Evolutionary conservation across 2,797 vertebrate genomes (phyloP).

Genomic region (Anguilla obscura): DNA sequence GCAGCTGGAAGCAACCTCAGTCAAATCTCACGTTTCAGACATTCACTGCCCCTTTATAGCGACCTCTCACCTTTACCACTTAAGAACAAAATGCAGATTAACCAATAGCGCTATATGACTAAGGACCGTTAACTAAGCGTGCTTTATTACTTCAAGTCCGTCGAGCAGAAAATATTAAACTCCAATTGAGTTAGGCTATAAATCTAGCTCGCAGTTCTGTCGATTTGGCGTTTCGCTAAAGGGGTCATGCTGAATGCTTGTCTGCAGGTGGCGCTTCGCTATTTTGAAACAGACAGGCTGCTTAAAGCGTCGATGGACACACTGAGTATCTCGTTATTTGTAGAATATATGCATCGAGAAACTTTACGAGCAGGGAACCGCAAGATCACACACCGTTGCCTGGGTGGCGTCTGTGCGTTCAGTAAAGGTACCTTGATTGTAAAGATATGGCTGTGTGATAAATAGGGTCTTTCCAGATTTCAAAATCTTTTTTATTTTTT

Average conservation of each 20-base stretch:
- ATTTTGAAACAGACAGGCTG: conserved; percentile 21
- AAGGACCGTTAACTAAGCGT: not conserved
- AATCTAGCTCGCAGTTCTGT: not conserved
- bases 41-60: not conserved
- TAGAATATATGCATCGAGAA: not conserved
- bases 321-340: not conserved
- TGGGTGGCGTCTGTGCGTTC: not conserved
- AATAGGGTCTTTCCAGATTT: not conserved
- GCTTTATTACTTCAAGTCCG: not conserved
- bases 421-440: not conserved
- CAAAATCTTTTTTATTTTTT: not conserved
- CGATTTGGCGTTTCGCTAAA: not conserved
- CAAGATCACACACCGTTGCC: conserved; percentile 5
- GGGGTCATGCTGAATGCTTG: conserved; percentile 19
- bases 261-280: conserved; percentile 30
- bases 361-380: conserved; percentile 14
- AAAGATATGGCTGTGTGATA: conserved; percentile 27
- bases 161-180: conserved; percentile 7
- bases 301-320: conserved; percentile 15
- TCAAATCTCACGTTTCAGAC: not conserved
- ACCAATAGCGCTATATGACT: not conserved
- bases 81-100: conserved; percentile 2
- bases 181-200: not conserved
- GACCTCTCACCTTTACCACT: not conserved
- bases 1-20: conserved; percentile 10